Percentiles rank a stretch among this genome's conserved stretches.
Evolutionary conservation across 2,113 vertebrate genomes (phyloP).

Genomic region (Cercocebus atys): DNA sequence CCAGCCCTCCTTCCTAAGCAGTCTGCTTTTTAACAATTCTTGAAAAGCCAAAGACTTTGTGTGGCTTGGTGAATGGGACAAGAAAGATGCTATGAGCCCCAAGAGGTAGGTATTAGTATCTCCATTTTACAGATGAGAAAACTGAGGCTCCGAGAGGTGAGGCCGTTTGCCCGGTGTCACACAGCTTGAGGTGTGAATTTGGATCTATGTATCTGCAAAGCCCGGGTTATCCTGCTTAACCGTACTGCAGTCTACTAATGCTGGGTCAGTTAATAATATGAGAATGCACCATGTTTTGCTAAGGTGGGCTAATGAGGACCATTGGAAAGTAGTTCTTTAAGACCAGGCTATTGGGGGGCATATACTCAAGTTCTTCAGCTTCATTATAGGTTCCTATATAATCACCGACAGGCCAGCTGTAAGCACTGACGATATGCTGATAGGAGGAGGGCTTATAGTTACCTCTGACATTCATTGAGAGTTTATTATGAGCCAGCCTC

Average conservation of each 20-base stretch:
- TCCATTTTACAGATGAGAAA: neutral
- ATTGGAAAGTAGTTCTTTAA: neutral
- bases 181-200: neutral
- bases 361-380: neutral
- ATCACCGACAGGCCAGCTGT: fast-evolving
- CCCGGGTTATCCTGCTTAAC: neutral
- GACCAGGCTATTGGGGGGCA: no score
- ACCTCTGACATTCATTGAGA: neutral
- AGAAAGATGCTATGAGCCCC: neutral
- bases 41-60: neutral
- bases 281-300: neutral
- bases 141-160: neutral
- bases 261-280: fast-evolving
- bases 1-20: neutral
- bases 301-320: neutral
- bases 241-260: fast-evolving
- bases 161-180: neutral
- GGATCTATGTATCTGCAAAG: neutral
- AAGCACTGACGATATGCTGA: neutral
- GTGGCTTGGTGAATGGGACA: neutral
- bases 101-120: neutral
- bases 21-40: neutral
- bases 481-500: neutral
- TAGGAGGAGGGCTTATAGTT: neutral
- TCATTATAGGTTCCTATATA: neutral